Conservation (phyloP, 1,140 invertebrate genomes). For the Lineus longissimus region DNA sequence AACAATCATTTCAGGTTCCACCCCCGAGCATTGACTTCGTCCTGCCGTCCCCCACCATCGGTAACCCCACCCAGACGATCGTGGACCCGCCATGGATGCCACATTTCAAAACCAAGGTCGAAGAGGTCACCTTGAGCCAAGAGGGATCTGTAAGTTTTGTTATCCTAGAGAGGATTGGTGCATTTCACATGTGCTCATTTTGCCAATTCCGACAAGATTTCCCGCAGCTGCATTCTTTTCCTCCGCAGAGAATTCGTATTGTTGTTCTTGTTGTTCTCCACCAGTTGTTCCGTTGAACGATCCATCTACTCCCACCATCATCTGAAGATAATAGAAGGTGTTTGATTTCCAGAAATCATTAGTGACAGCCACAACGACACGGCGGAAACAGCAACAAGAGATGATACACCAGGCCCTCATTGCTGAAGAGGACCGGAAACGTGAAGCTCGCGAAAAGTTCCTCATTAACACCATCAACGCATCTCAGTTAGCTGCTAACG, state of each 20-base stretch:
- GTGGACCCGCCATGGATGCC: conserved; percentile 99
- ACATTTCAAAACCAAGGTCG: conserved; percentile 93
- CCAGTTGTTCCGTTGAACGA: no score
- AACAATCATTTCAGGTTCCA: conserved; percentile 66
- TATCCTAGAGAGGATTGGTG: no score
- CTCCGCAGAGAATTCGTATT: background rate
- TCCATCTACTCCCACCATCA: no score
- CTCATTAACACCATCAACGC: conserved; percentile 95
- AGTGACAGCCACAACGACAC: conserved; percentile 96
- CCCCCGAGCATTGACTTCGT: conserved; percentile 99
- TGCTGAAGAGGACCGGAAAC: conserved; percentile 91
- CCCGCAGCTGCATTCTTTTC: background rate
- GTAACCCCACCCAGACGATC: conserved; percentile 61
- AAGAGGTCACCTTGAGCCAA: conserved; percentile 98
- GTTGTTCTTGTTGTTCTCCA: background rate
- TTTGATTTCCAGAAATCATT: conserved; percentile 71
- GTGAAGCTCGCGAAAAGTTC: conserved; percentile 91
- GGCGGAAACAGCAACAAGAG: conserved; percentile 98
- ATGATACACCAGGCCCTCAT: conserved; percentile 90
- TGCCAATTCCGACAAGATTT: background rate
- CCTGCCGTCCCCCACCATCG: conserved; percentile 96
- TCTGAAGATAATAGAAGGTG: no score
- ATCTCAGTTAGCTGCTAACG: conserved; percentile 80
- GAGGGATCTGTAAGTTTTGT: conserved; percentile 91
- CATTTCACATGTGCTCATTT: background rate